Conservation (phyloP, 2,888 invertebrate genomes). For the Drosophila borborema region DNA sequence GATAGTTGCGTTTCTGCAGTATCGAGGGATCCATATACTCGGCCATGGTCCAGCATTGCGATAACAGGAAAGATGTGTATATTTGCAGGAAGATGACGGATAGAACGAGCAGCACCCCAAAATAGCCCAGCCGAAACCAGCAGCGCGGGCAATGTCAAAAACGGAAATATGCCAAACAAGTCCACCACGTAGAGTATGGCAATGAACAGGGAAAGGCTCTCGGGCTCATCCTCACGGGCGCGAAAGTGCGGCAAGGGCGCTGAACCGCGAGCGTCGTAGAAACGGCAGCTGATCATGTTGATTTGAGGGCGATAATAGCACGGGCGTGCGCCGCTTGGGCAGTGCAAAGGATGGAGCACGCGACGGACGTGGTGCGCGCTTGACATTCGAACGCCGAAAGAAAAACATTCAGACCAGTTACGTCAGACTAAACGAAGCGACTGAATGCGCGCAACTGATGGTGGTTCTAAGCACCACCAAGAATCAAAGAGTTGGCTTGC, state of each 20-base stretch:
- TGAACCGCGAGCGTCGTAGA: constrained; percentile 80
- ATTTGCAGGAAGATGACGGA: constrained; percentile 90
- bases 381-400: constrained; percentile 64
- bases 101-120: constrained; percentile 89
- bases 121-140: constrained; percentile 91
- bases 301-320: constrained; percentile 70
- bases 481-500: constrained; percentile 21
- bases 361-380: constrained; percentile 66
- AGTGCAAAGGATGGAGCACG: constrained; percentile 67
- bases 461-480: constrained; percentile 26
- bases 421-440: constrained; percentile 53
- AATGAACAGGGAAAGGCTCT: constrained; percentile 88
- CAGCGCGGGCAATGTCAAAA: constrained; percentile 91
- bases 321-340: constrained; percentile 60
- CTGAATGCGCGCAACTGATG: constrained; percentile 48
- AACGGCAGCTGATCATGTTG: constrained; percentile 83
- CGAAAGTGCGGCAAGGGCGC: constrained; percentile 83
- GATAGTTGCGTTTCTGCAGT: constrained; percentile 89
- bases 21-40: constrained; percentile 90
- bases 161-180: constrained; percentile 93
- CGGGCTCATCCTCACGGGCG: constrained; percentile 68
- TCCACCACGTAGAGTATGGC: constrained; percentile 92
- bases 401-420: constrained; percentile 59
- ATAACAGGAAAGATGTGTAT: constrained; percentile 92
- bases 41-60: constrained; percentile 93